Evolutionary conservation across 2,797 vertebrate genomes (phyloP).

Genomic region (Paedocypris micromegethes): DNA sequence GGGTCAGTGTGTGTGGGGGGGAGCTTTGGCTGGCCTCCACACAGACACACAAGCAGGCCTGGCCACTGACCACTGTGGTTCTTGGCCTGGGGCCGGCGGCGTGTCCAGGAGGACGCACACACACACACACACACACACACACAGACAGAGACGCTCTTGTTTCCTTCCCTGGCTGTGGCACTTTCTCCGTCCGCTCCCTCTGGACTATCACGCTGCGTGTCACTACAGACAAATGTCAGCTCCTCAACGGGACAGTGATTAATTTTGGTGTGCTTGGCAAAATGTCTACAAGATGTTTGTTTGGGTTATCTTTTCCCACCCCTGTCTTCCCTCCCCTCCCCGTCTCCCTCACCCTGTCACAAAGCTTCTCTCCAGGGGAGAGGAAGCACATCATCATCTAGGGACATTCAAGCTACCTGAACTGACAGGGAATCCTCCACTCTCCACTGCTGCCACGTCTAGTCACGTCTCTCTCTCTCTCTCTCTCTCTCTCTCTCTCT

Average conservation of each 20-base stretch:
- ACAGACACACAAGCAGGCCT: constrained; percentile 54
- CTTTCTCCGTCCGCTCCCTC: constrained; percentile 50
- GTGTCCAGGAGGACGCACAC: constrained; percentile 61
- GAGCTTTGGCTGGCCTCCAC: constrained; percentile 61
- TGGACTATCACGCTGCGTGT: constrained; percentile 67
- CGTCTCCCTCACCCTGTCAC: constrained; percentile 55
- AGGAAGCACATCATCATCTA: constrained; percentile 50
- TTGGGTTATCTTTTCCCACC: constrained; percentile 68
- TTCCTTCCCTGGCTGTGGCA: constrained; percentile 26
- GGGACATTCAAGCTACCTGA: constrained; percentile 67
- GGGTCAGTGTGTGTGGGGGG: constrained; percentile 62
- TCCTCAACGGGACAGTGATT: constrained; percentile 70
- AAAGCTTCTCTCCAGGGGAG: constrained; percentile 42
- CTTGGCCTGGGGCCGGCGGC: constrained; percentile 62
- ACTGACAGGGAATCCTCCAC: constrained; percentile 69
- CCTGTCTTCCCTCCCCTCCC: constrained; percentile 24
- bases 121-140: constrained; percentile 53
- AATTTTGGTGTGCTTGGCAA: constrained; percentile 70
- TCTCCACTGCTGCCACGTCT: constrained; percentile 55
- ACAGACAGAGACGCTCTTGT: constrained; percentile 63
- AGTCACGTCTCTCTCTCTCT: constrained; percentile 40
- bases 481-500: constrained; percentile 19
- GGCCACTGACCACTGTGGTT: constrained; percentile 66
- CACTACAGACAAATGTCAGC: constrained; percentile 71
- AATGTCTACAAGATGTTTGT: constrained; percentile 74